Base-by-base conservation (phyloP, 1,140 invertebrate species). In the Anastatus disparis region DNA sequence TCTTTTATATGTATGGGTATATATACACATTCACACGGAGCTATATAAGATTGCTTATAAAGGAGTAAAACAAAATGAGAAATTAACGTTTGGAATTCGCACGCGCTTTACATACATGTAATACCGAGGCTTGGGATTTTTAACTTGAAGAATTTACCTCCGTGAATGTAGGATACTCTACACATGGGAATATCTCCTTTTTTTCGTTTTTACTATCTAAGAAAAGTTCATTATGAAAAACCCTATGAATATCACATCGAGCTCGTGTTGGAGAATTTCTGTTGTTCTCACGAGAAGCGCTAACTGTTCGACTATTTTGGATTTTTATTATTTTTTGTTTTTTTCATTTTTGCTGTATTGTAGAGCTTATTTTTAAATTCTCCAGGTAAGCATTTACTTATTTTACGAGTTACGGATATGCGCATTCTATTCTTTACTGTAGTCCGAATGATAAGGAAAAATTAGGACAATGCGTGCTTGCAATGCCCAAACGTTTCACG, bases 151-250 rank as follows among this genome's bases (percentile, higher is more conserved):
- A 55, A 55, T 55, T 27, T n/a, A 44, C 31, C 52, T 35, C 29
- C 31, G n/a, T 35, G 42, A 3, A n/a, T 13, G n/a, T 44, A 9
- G 10, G 31, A 9, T n/a, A 44, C n/a, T n/a, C n/a, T n/a, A n/a
- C n/a, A n/a, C n/a, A n/a, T n/a, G n/a, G n/a, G n/a, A n/a, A n/a
- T n/a, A n/a, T n/a, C n/a, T n/a, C n/a, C n/a, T n/a, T n/a, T n/a
- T 27, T 55, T 9, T 26, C 52, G 55, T 26, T 9, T n/a, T n/a
- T n/a, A n/a, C 55, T 38, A 26, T 31, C 53, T 31, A 6, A 42
- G 58, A 13, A 61, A 61, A 61, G 58, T 61, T 61, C 38, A 61
- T 61, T 61, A 46, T 44, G 26, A n/a, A n/a, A n/a, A 40, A 61
- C 38, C 38, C 58, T 40, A 46, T 61, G 58, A 61, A 61, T 61